A percentile compares a stretch with the other conserved stretches of the same genome.
These are phyloP conservation scores for Drosophila dunni DNA, from an alignment of 1,140 invertebrate genomes.

Conservation along the genomic window DNA sequence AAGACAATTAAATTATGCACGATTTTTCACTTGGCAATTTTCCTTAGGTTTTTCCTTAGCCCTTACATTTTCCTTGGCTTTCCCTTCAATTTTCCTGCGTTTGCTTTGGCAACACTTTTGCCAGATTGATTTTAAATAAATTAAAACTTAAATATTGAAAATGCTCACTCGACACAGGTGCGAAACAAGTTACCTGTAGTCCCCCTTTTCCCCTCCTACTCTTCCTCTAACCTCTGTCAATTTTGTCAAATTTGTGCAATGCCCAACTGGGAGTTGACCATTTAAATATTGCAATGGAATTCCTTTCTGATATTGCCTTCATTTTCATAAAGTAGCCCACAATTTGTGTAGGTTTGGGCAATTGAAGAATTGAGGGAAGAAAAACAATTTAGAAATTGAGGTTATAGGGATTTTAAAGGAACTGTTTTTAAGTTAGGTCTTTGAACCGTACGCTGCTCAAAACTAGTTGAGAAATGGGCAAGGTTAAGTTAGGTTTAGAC, in stretches of 20 bases:
- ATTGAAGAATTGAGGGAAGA: background rate
- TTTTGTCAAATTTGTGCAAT: conserved; percentile 39
- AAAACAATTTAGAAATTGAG: background rate
- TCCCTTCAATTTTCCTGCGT: background rate
- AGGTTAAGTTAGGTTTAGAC: too few relatives aligned
- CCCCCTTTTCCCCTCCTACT: background rate
- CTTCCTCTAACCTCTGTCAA: background rate
- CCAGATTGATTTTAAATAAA: conserved; percentile 71
- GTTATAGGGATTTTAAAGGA: background rate
- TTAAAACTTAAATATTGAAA: conserved; percentile 68
- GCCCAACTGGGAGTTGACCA: conserved; percentile 32
- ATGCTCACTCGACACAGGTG: conserved; percentile 34
- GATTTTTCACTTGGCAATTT: conserved; percentile 47
- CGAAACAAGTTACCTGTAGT: conserved; percentile 1
- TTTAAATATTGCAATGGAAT: conserved; percentile 1
- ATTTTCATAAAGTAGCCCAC: background rate
- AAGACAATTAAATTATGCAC: conserved; percentile 73
- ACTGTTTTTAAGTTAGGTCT: too few relatives aligned
- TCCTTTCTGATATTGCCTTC: background rate
- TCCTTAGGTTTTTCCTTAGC: conserved; percentile 3
- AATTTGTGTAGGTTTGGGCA: background rate
- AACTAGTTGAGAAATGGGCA: too few relatives aligned
- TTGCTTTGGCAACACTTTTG: conserved; percentile 17
- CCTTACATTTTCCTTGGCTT: too few relatives aligned
- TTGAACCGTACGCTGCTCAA: too few relatives aligned